Percentiles rank a stretch among this genome's conserved stretches.
These are phyloP conservation scores for Berghia stephanieae DNA, from an alignment of 1,140 invertebrate genomes.

Conservation along the genomic window DNA sequence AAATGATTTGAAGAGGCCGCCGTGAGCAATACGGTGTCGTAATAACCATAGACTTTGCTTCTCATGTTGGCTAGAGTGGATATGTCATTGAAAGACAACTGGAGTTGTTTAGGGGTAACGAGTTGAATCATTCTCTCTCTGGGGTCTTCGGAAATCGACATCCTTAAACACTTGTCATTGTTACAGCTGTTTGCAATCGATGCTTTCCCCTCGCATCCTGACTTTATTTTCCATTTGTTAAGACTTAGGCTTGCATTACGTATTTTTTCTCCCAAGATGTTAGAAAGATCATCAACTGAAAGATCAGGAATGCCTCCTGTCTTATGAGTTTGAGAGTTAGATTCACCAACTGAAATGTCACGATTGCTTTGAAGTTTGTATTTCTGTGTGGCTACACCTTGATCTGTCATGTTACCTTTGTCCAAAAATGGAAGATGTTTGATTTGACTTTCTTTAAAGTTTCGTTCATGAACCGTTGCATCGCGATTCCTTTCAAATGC, in stretches of 20 bases:
- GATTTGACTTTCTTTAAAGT: too few relatives aligned
- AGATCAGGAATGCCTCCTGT: too few relatives aligned
- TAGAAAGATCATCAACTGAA: too few relatives aligned
- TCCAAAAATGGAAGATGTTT: too few relatives aligned
- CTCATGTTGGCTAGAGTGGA: neutral
- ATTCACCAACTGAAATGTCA: too few relatives aligned
- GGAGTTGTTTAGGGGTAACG: neutral
- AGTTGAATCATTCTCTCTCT: neutral
- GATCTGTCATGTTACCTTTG: too few relatives aligned
- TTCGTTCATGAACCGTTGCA: too few relatives aligned
- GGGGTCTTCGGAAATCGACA: neutral
- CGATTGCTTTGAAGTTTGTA: too few relatives aligned
- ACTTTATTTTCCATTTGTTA: neutral
- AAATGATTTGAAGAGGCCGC: constrained; percentile 28
- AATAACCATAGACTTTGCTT: neutral
- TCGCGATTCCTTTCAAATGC: too few relatives aligned
- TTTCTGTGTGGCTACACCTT: too few relatives aligned
- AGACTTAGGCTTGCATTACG: neutral
- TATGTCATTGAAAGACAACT: neutral
- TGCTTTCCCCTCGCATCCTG: neutral
- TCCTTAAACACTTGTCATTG: neutral
- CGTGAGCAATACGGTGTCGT: constrained; percentile 21
- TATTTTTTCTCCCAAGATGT: too few relatives aligned
- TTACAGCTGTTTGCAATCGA: constrained; percentile 18
- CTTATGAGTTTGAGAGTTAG: too few relatives aligned